phyloP scores from a whole-genome alignment of 2,113 vertebrate genomes.

The Odontophorus gujanensis region DNA sequence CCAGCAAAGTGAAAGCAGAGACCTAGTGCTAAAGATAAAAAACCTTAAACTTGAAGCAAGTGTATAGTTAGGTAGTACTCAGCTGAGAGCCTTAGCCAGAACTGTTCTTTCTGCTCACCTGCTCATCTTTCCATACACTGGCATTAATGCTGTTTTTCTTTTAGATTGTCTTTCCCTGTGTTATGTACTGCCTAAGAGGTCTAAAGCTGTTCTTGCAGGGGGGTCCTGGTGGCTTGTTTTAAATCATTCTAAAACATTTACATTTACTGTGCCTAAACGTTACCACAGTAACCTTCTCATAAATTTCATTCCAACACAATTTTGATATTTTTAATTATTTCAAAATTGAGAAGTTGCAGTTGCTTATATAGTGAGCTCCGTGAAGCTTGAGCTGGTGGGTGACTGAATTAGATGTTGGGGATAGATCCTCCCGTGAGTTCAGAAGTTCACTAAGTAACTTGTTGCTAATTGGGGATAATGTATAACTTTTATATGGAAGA shows the following conservation, averaged over 20 bases:
- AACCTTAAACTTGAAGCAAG: constrained; percentile 53
- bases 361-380: constrained; percentile 42
- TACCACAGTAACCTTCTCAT: constrained; percentile 37
- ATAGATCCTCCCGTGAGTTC: constrained; percentile 33
- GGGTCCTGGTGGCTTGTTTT: not conserved
- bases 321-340: constrained; percentile 47
- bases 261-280: constrained; percentile 50
- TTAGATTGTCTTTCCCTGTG: constrained; percentile 2
- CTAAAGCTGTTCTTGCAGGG: not conserved
- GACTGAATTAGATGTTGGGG: constrained; percentile 67
- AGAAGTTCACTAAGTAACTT: constrained; percentile 70
- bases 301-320: constrained; percentile 65
- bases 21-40: constrained; percentile 41
- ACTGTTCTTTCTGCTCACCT: not conserved
- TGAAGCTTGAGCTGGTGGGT: constrained; percentile 69
- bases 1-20: constrained; percentile 75
- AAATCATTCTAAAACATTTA: constrained; percentile 41
- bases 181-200: constrained; percentile 17
- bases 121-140: not conserved
- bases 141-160: constrained; percentile 11
- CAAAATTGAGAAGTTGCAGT: constrained; percentile 42
- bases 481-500: constrained; percentile 88
- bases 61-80: not conserved
- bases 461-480: constrained; percentile 80
- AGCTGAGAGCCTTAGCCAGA: not conserved